Conservation (phyloP, 2,113 vertebrate species). For the Sorex fumeus region DNA sequence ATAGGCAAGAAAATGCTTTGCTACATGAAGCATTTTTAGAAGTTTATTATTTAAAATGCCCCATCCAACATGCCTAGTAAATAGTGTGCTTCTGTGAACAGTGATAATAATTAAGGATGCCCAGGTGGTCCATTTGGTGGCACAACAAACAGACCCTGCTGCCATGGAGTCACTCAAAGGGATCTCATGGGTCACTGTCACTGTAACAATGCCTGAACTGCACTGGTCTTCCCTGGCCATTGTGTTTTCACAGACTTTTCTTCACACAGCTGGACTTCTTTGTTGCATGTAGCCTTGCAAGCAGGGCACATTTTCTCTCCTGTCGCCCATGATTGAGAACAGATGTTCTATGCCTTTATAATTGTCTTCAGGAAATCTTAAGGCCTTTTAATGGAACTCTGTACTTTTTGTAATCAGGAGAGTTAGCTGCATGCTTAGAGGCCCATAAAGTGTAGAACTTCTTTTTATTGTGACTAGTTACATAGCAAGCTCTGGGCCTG, state of each 20-base stretch:
- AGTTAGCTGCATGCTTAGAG: conserved; percentile 64
- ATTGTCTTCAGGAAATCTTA: conserved; percentile 70
- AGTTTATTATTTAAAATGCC: conserved; percentile 48
- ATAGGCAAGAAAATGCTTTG: not conserved
- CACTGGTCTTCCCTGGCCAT: conserved; percentile 12
- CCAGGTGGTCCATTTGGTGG: conserved; percentile 29
- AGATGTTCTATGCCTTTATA: conserved; percentile 77
- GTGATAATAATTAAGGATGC: conserved; percentile 40
- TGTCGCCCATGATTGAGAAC: conserved; percentile 76
- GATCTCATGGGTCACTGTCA: conserved; percentile 35
- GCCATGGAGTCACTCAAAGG: conserved; percentile 31
- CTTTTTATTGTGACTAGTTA: conserved; percentile 55
- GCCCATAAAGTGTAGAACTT: conserved; percentile 52
- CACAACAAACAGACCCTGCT: conserved; percentile 34
- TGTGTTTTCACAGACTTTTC: conserved; percentile 34
- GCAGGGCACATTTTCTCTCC: conserved; percentile 67
- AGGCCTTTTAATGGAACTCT: conserved; percentile 69
- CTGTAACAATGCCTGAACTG: conserved; percentile 7
- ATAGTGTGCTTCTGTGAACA: conserved; percentile 32
- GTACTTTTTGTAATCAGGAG: conserved; percentile 63
- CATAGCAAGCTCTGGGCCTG: conserved; percentile 55
- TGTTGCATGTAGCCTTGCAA: conserved; percentile 24
- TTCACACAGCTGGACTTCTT: conserved; percentile 60
- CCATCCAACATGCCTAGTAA: conserved; percentile 49
- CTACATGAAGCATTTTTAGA: not conserved